Conservation (phyloP, 2,888 invertebrate species). For the Blomia tropicalis region DNA sequence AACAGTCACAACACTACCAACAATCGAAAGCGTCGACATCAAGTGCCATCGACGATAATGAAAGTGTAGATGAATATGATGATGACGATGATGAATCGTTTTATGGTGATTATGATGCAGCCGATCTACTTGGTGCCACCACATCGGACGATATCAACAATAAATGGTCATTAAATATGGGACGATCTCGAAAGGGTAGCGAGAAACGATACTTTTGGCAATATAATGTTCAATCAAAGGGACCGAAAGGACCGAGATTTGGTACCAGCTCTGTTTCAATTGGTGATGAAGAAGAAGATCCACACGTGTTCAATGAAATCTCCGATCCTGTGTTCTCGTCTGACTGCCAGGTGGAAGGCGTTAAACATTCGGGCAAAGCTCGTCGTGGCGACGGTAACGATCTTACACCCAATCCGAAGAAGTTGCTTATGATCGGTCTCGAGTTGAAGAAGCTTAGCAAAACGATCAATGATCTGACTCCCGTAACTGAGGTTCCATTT, state of each 20-base stretch:
- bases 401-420: constrained; percentile 81
- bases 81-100: constrained; percentile 27
- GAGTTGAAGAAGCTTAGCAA: constrained; percentile 77
- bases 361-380: constrained; percentile 51
- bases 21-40: constrained; percentile 5
- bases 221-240: constrained; percentile 97
- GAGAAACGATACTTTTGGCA: constrained; percentile 84
- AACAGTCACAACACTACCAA: not conserved
- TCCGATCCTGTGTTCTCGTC: constrained; percentile 94
- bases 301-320: constrained; percentile 56
- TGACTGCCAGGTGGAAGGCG: constrained; percentile 61
- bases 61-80: constrained; percentile 27
- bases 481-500: constrained; percentile 78
- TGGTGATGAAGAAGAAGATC: constrained; percentile 56
- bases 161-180: constrained; percentile 37
- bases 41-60: not conserved
- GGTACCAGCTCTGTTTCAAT: not conserved
- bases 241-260: constrained; percentile 63
- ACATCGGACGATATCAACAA: constrained; percentile 37
- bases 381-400: constrained; percentile 95
- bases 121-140: constrained; percentile 30
- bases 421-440: constrained; percentile 72
- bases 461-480: constrained; percentile 87
- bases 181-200: constrained; percentile 23
- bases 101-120: constrained; percentile 26